Conservation (phyloP, 2,113 vertebrate species). For the Physeter macrocephalus region DNA sequence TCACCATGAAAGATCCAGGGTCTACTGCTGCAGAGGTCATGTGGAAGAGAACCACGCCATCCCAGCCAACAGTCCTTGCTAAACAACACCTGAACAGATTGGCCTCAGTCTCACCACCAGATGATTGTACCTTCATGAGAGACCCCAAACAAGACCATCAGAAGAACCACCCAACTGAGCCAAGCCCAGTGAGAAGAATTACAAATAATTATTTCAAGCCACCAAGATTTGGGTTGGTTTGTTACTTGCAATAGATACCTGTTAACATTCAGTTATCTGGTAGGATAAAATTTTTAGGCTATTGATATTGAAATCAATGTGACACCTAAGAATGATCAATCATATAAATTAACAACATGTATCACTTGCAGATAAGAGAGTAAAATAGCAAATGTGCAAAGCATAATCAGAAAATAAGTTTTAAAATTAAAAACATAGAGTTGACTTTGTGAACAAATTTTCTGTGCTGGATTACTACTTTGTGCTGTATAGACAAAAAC, state of each 20-base stretch:
- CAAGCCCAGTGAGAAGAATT: neutral
- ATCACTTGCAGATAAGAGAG: neutral
- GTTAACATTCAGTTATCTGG: neutral
- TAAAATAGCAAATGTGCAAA: neutral
- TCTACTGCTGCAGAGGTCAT: neutral
- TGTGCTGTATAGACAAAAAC: neutral
- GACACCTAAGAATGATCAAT: neutral
- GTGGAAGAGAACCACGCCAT: accelerated
- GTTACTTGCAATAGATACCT: neutral
- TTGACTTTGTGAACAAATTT: neutral
- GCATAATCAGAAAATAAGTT: neutral
- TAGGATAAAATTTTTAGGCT: neutral
- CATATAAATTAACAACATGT: neutral
- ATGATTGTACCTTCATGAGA: neutral
- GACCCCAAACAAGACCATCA: neutral
- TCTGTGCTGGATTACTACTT: neutral
- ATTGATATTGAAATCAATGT: neutral
- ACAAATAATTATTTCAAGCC: neutral
- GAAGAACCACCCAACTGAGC: neutral
- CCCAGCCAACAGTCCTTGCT: neutral
- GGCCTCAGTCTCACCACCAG: neutral
- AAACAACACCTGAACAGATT: neutral
- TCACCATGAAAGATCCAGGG: neutral
- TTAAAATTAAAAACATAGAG: neutral
- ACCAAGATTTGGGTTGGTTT: neutral